Conservation (phyloP, 2,113 vertebrate species). For the Pomatostomus ruficeps region DNA sequence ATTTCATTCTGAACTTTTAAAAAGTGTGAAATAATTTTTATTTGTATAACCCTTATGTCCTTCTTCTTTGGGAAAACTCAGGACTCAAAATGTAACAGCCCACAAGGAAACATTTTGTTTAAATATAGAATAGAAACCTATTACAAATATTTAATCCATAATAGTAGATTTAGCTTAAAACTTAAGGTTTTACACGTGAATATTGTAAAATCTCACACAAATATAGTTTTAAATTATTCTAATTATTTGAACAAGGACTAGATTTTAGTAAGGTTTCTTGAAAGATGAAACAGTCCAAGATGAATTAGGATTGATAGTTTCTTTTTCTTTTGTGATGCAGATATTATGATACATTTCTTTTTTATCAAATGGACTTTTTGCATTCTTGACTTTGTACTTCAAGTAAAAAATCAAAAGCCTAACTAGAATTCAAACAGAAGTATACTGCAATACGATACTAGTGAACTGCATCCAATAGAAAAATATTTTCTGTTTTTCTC, state of each 20-base stretch:
- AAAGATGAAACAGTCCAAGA: background rate
- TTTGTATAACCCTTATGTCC: rapidly evolving
- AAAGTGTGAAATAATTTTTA: background rate
- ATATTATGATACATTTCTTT: background rate
- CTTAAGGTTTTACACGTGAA: background rate
- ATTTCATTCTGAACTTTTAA: background rate
- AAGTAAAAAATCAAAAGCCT: background rate
- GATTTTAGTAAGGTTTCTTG: background rate
- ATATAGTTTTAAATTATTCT: background rate
- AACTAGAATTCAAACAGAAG: background rate
- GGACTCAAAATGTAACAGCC: background rate
- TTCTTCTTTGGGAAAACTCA: background rate
- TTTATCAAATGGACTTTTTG: background rate
- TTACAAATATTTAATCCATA: background rate
- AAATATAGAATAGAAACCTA: background rate
- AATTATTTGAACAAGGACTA: background rate
- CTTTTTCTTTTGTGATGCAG: background rate
- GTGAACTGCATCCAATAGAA: background rate
- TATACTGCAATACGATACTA: background rate
- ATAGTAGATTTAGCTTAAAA: background rate
- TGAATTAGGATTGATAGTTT: background rate
- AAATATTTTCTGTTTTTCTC: background rate
- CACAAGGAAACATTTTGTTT: background rate
- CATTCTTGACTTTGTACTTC: background rate
- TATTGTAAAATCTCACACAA: background rate